Evolutionary conservation across 2,888 invertebrate species (phyloP).

Genomic region (Cryptocephalus primarius): DNA sequence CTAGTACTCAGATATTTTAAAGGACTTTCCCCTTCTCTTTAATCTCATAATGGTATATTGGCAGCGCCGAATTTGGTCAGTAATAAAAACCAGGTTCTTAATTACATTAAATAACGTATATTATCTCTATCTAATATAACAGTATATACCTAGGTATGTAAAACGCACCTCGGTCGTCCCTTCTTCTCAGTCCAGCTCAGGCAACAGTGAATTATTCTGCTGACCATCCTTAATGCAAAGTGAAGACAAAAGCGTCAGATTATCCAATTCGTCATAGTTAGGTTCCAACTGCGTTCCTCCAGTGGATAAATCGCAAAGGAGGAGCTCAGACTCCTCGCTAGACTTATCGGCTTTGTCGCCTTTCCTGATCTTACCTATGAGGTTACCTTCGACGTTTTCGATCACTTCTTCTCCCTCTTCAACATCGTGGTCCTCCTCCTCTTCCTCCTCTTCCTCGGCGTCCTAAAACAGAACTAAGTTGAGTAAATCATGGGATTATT

Average conservation of each 20-base stretch:
- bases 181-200: constrained; percentile 18
- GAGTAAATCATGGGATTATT: not conserved
- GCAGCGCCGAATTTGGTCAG: no score
- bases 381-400: constrained; percentile 12
- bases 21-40: no score
- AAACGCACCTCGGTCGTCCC: no score
- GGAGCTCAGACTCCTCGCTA: not conserved
- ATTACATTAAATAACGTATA: not conserved
- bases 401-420: constrained; percentile 34
- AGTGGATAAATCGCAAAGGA: not conserved
- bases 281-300: constrained; percentile 24
- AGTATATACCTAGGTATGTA: not conserved
- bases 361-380: not conserved
- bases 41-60: no score
- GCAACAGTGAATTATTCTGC: constrained; percentile 14
- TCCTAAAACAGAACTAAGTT: constrained; percentile 21
- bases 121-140: not conserved
- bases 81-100: no score
- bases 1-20: no score
- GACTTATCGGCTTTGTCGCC: constrained; percentile 1
- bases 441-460: constrained; percentile 43
- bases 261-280: constrained; percentile 36
- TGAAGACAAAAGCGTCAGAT: constrained; percentile 32
- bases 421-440: constrained; percentile 17
- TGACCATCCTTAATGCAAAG: constrained; percentile 28